Evolutionary conservation across 2,797 vertebrate genomes (phyloP).

Genomic region (Coracias cyanogaster): DNA sequence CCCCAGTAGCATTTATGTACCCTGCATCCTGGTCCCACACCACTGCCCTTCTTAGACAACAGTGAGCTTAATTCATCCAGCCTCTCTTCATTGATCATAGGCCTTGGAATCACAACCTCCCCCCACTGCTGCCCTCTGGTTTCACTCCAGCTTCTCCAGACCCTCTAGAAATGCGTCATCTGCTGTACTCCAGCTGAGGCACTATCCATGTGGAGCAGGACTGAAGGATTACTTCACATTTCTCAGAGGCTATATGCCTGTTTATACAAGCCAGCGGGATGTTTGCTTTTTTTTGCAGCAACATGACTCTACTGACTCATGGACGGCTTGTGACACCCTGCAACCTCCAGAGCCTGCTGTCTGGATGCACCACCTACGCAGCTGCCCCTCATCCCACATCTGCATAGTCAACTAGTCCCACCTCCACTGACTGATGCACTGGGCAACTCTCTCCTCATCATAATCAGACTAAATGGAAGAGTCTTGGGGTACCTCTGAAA

Average conservation of each 20-base stretch:
- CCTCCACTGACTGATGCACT: background rate
- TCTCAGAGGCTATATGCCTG: background rate
- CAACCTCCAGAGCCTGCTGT: background rate
- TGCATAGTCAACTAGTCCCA: background rate
- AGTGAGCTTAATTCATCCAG: background rate
- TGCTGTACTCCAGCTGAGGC: background rate
- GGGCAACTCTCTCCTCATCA: background rate
- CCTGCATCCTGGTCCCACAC: background rate
- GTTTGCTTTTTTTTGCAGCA: background rate
- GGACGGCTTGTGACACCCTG: background rate
- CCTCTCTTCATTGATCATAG: background rate
- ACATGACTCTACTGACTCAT: background rate
- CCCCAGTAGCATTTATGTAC: background rate
- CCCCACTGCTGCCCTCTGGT: background rate
- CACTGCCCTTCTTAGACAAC: background rate
- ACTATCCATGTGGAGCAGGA: background rate
- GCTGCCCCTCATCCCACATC: accelerated
- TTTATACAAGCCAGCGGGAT: background rate
- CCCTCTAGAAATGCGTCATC: background rate
- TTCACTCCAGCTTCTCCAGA: background rate
- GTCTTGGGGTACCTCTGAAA: background rate
- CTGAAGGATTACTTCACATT: background rate
- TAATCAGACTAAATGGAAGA: background rate
- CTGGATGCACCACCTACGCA: accelerated
- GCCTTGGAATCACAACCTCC: background rate